A percentile compares a stretch with the other conserved stretches of the same genome.
Evolutionary conservation across 2,888 invertebrate species (phyloP).

Genomic region (Rhingia campestris): DNA sequence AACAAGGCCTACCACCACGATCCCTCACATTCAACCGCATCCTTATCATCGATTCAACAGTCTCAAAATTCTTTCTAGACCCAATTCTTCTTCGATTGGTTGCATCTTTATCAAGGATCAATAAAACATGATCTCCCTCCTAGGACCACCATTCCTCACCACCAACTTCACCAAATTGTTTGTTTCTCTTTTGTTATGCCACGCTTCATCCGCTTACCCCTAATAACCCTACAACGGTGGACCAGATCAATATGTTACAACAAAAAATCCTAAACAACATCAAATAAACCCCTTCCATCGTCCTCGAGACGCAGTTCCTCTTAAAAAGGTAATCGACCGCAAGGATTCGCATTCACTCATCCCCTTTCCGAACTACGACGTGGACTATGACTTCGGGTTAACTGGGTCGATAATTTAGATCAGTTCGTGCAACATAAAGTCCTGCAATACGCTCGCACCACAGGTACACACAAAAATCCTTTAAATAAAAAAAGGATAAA

Average conservation of each 20-base stretch:
- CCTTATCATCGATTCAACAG: too few relatives aligned
- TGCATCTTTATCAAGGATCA: conserved; percentile 46
- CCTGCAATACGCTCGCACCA: conserved; percentile 41
- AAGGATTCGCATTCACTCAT: conserved; percentile 51
- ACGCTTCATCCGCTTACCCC: conserved; percentile 59
- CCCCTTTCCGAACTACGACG: conserved; percentile 49
- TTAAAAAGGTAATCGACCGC: conserved; percentile 71
- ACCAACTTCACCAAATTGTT: conserved; percentile 20
- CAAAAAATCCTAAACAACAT: conserved; percentile 22
- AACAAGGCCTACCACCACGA: too few relatives aligned
- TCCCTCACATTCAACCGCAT: too few relatives aligned
- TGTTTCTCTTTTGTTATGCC: conserved; percentile 48
- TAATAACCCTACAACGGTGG: conserved; percentile 51
- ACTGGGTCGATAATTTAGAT: conserved; percentile 73
- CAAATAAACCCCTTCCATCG: conserved; percentile 52
- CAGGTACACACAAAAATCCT: conserved; percentile 36
- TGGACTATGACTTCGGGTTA: conserved; percentile 58
- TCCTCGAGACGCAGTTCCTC: conserved; percentile 35
- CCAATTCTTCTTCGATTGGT: conserved; percentile 4
- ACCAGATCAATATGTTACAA: conserved; percentile 42
- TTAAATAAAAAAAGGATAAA: conserved; percentile 4
- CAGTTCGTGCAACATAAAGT: conserved; percentile 43
- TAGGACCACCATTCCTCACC: background rate
- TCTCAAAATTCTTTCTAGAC: too few relatives aligned
- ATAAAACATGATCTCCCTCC: conserved; percentile 13